Conservation (phyloP, 2,113 vertebrate genomes). For the Engraulis encrasicolus region DNA sequence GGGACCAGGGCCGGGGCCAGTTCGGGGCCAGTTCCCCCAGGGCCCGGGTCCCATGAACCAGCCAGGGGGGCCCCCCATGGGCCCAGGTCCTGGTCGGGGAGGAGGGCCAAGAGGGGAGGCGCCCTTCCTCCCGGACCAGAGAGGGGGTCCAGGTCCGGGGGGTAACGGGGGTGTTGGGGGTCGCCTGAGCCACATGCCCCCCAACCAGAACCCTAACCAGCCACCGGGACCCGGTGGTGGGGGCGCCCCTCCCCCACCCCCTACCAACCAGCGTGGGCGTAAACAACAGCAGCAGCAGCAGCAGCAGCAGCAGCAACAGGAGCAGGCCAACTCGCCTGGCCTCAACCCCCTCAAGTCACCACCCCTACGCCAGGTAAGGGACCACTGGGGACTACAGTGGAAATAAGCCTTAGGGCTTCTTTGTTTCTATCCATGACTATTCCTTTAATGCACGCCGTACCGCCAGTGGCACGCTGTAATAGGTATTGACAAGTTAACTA, state of each 20-base stretch:
- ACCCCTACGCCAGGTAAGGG: constrained; percentile 93
- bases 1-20: no score
- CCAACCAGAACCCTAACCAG: no score
- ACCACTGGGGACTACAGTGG: no score
- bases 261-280: constrained; percentile 81
- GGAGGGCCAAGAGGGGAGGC: constrained; percentile 90
- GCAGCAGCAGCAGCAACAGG: constrained; percentile 85
- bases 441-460: no score
- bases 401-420: no score
- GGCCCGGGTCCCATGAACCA: constrained; percentile 87
- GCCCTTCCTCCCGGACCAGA: constrained; percentile 89
- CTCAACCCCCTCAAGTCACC: constrained; percentile 96
- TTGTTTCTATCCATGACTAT: no score
- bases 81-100: no score
- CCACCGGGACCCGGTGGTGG: constrained; percentile 80
- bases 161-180: no score
- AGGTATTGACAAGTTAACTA: no score
- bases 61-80: constrained; percentile 82
- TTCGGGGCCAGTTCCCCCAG: constrained; percentile 91
- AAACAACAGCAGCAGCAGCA: no score
- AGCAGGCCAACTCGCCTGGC: constrained; percentile 94
- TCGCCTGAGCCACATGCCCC: constrained; percentile 93
- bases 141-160: constrained; percentile 77
- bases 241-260: constrained; percentile 71
- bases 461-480: no score